phyloP scores from a whole-genome alignment of 1,140 invertebrate species.

The Halyomorpha halys region DNA sequence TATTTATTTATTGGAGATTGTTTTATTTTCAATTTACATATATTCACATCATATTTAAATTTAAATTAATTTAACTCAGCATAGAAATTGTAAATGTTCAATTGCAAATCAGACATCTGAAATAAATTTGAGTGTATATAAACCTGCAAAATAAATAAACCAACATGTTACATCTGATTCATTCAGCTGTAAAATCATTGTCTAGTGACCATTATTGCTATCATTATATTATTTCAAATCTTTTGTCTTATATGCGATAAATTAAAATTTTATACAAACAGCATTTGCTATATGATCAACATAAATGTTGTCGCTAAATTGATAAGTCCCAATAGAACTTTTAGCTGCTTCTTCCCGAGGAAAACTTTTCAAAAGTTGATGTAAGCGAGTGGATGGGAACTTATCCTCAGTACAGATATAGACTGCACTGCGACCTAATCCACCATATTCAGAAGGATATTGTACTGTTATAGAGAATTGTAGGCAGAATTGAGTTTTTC shows the following conservation, averaged over 20 bases:
- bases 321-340: constrained; percentile 32
- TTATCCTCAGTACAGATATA: constrained; percentile 66
- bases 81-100: too few species aligned
- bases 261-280: constrained; percentile 36
- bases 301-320: constrained; percentile 43
- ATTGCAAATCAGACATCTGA: too few species aligned
- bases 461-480: constrained; percentile 56
- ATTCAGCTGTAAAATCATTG: too few species aligned
- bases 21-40: too few species aligned
- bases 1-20: too few species aligned
- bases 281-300: constrained; percentile 48
- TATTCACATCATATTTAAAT: too few species aligned
- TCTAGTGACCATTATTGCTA: background rate
- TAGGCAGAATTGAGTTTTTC: constrained; percentile 72
- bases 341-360: constrained; percentile 32
- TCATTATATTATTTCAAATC: background rate
- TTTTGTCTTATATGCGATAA: background rate
- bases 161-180: background rate
- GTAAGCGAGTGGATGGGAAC: constrained; percentile 59
- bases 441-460: constrained; percentile 38
- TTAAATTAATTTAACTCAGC: too few species aligned
- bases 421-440: constrained; percentile 46
- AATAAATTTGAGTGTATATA: too few species aligned
- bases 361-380: constrained; percentile 37
- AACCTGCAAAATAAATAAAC: constrained; percentile 1